Evolutionary conservation across 2,888 invertebrate species (phyloP).

Genomic region (Pheosia gnoma): DNA sequence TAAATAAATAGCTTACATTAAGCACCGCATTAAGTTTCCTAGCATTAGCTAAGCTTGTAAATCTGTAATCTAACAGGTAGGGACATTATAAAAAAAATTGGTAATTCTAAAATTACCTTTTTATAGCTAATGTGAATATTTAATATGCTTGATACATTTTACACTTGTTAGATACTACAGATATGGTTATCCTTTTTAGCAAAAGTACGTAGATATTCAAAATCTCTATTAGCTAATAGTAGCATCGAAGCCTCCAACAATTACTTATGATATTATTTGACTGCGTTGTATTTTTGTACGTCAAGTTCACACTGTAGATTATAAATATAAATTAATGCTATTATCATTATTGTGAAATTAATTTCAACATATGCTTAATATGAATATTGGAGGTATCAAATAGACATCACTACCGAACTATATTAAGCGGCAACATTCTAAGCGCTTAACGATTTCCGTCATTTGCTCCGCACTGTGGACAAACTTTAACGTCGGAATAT

Average conservation of each 20-base stretch:
- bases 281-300: no score
- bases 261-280: no score
- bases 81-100: background rate
- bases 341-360: no score
- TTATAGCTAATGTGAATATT: background rate
- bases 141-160: background rate
- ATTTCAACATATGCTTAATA: background rate
- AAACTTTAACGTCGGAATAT: constrained; percentile 48
- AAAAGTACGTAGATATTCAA: no score
- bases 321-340: no score
- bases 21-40: background rate
- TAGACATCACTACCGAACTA: constrained; percentile 5
- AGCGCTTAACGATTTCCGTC: constrained; percentile 45
- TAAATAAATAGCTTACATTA: background rate
- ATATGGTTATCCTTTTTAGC: no score
- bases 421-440: constrained; percentile 11
- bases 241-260: no score
- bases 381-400: background rate
- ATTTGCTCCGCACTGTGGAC: constrained; percentile 33
- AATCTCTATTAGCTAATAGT: no score
- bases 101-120: background rate
- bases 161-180: no score
- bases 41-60: background rate
- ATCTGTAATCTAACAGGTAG: constrained; percentile 9
- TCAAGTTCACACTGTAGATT: no score